phyloP scores from a whole-genome alignment of 2,113 vertebrate species.

The Spea multiplicata region DNA sequence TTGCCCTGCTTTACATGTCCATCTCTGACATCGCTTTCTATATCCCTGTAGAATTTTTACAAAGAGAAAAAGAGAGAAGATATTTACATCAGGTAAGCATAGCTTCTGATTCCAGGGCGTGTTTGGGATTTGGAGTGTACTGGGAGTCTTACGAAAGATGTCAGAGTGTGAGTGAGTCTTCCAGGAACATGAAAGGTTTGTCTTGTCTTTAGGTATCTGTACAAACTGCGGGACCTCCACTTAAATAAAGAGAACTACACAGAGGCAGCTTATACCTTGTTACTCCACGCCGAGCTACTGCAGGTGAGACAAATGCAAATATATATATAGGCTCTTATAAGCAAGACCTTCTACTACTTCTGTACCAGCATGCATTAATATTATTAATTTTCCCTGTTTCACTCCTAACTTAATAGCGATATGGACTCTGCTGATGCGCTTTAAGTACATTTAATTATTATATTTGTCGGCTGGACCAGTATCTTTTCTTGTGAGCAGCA shows the following conservation, averaged over 20 bases:
- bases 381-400: no score
- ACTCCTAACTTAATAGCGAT: no score
- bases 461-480: no score
- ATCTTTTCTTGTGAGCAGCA: no score
- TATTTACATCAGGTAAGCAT: conserved; percentile 89
- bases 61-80: conserved; percentile 96
- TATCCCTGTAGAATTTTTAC: conserved; percentile 83
- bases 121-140: not conserved
- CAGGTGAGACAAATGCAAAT: conserved; percentile 69
- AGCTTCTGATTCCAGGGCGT: no score
- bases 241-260: conserved; percentile 93
- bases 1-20: no score
- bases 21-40: not conserved
- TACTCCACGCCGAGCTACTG: conserved; percentile 87
- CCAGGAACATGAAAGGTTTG: not conserved
- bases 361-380: not conserved
- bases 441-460: no score
- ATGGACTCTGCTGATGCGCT: no score
- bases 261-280: conserved; percentile 84
- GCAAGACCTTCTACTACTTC: not conserved
- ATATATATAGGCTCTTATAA: not conserved
- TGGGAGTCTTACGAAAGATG: not conserved
- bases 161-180: not conserved
- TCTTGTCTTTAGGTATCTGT: conserved; percentile 76
- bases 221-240: conserved; percentile 93